Evolutionary conservation across 2,888 invertebrate genomes (phyloP), one percentile per base, ranked within the genome.

Genomic region (Pomacea canaliculata): DNA sequence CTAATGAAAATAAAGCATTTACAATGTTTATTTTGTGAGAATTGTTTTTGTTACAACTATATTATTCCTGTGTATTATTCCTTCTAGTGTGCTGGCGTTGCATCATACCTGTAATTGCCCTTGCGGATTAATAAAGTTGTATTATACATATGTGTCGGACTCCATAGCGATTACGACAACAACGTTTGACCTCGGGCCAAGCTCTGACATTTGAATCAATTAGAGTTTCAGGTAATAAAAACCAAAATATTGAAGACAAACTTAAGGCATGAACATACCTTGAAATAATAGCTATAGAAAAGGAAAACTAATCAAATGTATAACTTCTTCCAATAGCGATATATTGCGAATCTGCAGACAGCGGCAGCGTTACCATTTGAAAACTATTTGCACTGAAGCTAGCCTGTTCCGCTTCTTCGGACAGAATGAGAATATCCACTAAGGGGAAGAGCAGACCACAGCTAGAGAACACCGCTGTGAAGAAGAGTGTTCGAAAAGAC

Each of bases 101-200:
- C 8, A 37, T 27, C 8, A 4, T 70, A 10, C 13, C 51, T 51
- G 8, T 13, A 51, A 8, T 10, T 10, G 13, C 9, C 23, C 23
- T 23, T 23, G 23, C 23, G 23, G 23, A 23, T 23, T 23, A 23
- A 23, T 23, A 23, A 23, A 23, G 23, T 23, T 23, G 23, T 23
- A 23, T 23, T 23, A 0, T 23, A 23, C 23, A 23, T 23, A 23
- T 23, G 23, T 23, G 23, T 23, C 23, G 16, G 76, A 68, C 81
- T 79, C 85, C 86, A 86, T 86, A 84, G 86, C 80, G 84, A 86
- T 86, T 85, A 85, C 85, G 84, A 83, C 83, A 85, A 86, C 86
- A 84, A 82, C 70, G 51, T 49, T 37, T 56, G 70, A 69, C 68
- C 68, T 49, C 18, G 12, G 27, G 37, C 23, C 48, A n/a, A 23